Evolutionary conservation across 2,113 vertebrate species (phyloP).

Genomic region (Ia io): DNA sequence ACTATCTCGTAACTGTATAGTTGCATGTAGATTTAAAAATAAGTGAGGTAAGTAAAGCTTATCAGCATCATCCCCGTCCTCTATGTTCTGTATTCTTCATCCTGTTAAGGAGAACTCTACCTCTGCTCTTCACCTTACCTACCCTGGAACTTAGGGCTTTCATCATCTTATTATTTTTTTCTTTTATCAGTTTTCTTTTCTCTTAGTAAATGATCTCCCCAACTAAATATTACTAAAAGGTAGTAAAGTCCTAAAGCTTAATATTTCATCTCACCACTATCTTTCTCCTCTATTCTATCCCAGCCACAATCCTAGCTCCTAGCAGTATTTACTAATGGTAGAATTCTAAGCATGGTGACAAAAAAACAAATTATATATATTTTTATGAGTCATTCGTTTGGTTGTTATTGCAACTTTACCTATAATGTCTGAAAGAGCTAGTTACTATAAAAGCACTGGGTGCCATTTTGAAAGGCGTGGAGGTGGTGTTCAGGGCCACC

Average conservation of each 20-base stretch:
- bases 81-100: background rate
- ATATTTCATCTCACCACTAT: background rate
- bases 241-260: background rate
- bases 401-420: background rate
- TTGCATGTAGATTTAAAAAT: background rate
- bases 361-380: background rate
- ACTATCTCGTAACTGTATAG: background rate
- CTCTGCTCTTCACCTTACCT: background rate
- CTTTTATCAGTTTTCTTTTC: background rate
- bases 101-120: background rate
- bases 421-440: background rate
- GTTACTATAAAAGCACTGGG: background rate
- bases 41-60: background rate
- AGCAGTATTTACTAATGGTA: background rate
- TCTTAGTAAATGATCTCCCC: background rate
- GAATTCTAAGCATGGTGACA: background rate
- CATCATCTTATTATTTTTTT: background rate
- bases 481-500: background rate
- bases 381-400: background rate
- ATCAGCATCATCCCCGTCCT: background rate
- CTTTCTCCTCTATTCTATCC: background rate
- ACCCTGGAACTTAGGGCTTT: background rate
- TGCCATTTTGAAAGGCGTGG: background rate
- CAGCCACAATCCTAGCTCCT: background rate
- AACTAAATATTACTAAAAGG: background rate